Evolutionary conservation across 2,888 invertebrate species (phyloP), one percentile per base, ranked within the genome.

Genomic region (Drosophila anceps): DNA sequence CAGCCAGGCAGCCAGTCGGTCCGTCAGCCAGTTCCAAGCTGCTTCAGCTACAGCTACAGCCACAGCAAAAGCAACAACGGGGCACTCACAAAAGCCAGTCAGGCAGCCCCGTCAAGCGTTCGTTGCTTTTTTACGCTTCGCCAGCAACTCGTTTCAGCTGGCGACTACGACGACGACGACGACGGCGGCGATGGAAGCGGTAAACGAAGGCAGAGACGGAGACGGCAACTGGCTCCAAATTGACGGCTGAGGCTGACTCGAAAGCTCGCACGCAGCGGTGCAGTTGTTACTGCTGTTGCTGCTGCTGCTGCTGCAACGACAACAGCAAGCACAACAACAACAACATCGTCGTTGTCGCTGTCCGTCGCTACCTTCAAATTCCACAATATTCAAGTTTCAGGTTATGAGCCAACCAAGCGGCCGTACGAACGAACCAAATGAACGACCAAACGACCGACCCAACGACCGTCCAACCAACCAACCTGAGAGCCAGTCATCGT

Each of bases 331-430:
- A 13, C 63, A 46, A 39, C 67, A 53, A 29, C 74, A 65, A 27
- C 79, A 68, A 65, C 66, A 61, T 31, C 29, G 61, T 46, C 65
- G 72, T 46, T 44, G 72, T 62, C 51, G 65, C 63, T 51, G 74
- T 58, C 60, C 79, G 79, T 79, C 71, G 90, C 86, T 86, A 86
- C 86, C 86, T 86, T 86, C 90, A 90, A 86, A 86, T 86, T 86
- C 86, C 86, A 86, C 88, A 88, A 90, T 88, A 83, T 86, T 85
- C 86, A 90, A 86, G 88, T 86, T 86, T 86, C 86, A 90, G 88
- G 86, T 86, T 86, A 86, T 86, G 86, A 86, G 90, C 90, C 84
- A 85, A 84, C 76, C 75, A 73, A 79, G 70, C 77, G 76, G 63
- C 76, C 76, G 69, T 31, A 67, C 73, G 55, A 74, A 60, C 69